phyloP scores from a whole-genome alignment of 2,888 invertebrate species.

The Lutraria lutraria region DNA sequence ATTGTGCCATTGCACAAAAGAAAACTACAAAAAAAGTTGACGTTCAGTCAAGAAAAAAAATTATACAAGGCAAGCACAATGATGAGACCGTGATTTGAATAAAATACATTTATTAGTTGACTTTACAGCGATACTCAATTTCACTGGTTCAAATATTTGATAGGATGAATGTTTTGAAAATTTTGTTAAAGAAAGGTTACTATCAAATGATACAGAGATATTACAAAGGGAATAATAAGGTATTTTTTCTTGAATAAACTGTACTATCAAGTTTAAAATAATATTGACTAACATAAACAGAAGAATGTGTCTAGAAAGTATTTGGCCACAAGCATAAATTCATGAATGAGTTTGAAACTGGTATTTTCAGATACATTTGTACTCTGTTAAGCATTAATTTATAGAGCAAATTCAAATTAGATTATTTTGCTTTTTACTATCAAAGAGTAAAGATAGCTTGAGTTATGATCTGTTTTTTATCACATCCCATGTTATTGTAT shows the following conservation, averaged over 20 bases:
- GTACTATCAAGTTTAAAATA: slow-evolving; percentile 10
- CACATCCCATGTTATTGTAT: background rate
- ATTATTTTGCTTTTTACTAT: background rate
- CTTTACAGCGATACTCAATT: slow-evolving; percentile 41
- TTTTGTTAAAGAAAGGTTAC: background rate
- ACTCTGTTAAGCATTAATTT: background rate
- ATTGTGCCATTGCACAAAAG: slow-evolving; percentile 47
- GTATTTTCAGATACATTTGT: background rate
- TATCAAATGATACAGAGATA: background rate
- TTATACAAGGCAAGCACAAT: slow-evolving; percentile 33
- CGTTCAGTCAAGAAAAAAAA: background rate
- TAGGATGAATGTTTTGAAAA: slow-evolving; percentile 25
- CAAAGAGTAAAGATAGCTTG: background rate
- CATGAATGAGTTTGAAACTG: background rate
- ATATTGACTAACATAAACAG: background rate
- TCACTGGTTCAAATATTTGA: slow-evolving; percentile 46
- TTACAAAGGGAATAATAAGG: background rate
- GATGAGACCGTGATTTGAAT: slow-evolving; percentile 38
- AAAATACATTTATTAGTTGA: slow-evolving; percentile 50
- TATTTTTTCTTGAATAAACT: background rate
- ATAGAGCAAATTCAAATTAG: background rate
- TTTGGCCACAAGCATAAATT: background rate
- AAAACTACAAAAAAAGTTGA: background rate
- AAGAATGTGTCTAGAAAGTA: background rate
- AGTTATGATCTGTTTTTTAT: background rate